Base-by-base conservation (phyloP, 2,797 vertebrate species). In the Sparidentex hasta region DNA sequence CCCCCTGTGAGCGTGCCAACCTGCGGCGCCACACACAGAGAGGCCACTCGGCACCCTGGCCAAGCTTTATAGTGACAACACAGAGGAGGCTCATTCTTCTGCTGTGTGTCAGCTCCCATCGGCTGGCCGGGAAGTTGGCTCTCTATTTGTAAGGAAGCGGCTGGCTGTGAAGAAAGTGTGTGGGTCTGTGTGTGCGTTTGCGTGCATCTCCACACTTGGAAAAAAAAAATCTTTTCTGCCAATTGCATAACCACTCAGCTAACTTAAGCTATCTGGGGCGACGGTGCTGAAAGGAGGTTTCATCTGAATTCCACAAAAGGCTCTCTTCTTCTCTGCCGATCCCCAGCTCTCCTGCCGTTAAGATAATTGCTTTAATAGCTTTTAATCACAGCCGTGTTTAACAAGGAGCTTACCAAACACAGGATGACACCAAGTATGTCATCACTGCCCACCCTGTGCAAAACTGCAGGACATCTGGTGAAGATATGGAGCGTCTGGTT, bases 1-100 rank as follows among this genome's bases (percentile, higher is more conserved):
- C 80, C 82, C 79, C 82, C 73, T 68, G 81, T 76, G 85, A 87
- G 85, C 21, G 80, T 93, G 93, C 91, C 93, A 95, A 87, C 90
- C 90, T 85, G 87, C 48, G 51, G 85, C 78, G 57, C 92, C 93
- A 88, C 92, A 94, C 91, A 94, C 92, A 86, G 88, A 84, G 82
- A 80, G 81, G 88, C 79, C 63, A 27, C 74, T 87, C 78, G 46
- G 79, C 87, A 65, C 90, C 82, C 76, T 8, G 64, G 83, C 86
- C 80, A 71, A 69, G 83, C 87, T 87, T 90, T 83, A 76, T 72
- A 81, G 86, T 81, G 80, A 75, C 82, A 74, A 87, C 90, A 85
- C 81, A 74, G 86, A 84, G 66, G 80, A 61, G 71, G 83, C 78
- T 92, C 87, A 82, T 89, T 91, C 84, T 88, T 82, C 65, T 82